These are phyloP conservation scores for Drosophila grimshawi DNA, from an alignment of 1,140 invertebrate species.

Conservation along the genomic window DNA sequence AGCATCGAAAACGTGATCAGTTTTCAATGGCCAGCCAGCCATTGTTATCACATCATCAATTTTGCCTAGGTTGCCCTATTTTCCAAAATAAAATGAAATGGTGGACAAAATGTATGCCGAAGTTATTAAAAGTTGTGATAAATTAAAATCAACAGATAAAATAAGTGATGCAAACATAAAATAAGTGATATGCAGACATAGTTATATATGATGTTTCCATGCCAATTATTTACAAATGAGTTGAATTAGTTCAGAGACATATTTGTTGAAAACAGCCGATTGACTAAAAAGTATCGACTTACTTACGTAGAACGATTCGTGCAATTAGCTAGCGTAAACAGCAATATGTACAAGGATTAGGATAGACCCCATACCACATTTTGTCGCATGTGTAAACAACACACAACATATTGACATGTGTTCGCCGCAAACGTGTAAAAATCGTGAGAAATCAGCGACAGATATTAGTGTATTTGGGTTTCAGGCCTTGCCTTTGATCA, in stretches of 20 bases:
- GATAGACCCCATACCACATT: background rate
- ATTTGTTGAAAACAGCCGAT: too few relatives aligned
- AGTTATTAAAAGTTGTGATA: too few relatives aligned
- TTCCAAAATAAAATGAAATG: too few relatives aligned
- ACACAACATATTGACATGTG: background rate
- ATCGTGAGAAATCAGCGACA: conserved; percentile 26
- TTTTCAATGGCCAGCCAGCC: background rate
- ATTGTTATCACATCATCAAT: too few relatives aligned
- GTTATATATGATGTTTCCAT: too few relatives aligned
- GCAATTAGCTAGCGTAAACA: background rate
- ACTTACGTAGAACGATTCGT: background rate
- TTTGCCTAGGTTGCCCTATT: too few relatives aligned
- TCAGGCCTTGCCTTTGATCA: conserved; percentile 65
- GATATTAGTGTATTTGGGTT: conserved; percentile 45
- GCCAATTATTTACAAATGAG: too few relatives aligned
- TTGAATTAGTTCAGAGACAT: background rate
- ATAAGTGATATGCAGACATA: too few relatives aligned
- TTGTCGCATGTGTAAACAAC: background rate
- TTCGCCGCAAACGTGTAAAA: conserved; percentile 8
- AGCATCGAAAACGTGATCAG: background rate
- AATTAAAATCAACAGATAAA: too few relatives aligned
- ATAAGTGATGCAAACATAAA: too few relatives aligned
- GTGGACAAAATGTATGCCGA: too few relatives aligned
- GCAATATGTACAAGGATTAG: background rate
- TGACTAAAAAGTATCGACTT: too few relatives aligned